Percentiles rank a stretch among this genome's conserved stretches.
Evolutionary conservation across 1,140 invertebrate species (phyloP).

Genomic region (Thaumetopoea pityocampa): DNA sequence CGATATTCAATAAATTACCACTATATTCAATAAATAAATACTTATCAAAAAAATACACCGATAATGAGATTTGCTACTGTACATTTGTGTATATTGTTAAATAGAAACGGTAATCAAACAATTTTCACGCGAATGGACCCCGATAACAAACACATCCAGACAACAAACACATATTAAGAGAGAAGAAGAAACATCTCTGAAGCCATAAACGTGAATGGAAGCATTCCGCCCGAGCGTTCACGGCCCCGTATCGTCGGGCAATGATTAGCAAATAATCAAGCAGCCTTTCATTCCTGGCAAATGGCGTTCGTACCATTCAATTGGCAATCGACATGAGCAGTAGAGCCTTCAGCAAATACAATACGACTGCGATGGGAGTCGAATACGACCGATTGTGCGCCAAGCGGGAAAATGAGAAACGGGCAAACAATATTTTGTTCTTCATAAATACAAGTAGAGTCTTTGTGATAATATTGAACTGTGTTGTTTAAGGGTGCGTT

Average conservation of each 20-base stretch:
- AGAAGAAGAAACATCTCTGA: too few species aligned
- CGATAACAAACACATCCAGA: too few species aligned
- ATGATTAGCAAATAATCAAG: slow-evolving; percentile 36
- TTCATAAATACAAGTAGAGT: slow-evolving; percentile 10
- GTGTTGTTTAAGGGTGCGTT: too few species aligned
- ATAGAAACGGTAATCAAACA: too few species aligned
- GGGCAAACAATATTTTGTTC: slow-evolving; percentile 49
- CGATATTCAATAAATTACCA: too few species aligned
- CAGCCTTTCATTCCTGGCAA: slow-evolving; percentile 37
- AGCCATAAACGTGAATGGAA: too few species aligned
- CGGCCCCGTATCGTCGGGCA: slow-evolving; percentile 7
- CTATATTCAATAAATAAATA: too few species aligned
- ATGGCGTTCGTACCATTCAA: slow-evolving; percentile 44
- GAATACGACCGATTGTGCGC: slow-evolving; percentile 43
- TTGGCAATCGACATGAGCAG: slow-evolving; percentile 62
- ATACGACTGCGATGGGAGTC: slow-evolving; percentile 50
- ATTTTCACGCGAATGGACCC: too few species aligned
- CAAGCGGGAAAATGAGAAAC: slow-evolving; percentile 42
- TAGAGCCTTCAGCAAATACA: slow-evolving; percentile 63
- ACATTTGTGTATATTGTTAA: too few species aligned
- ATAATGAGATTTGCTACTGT: too few species aligned
- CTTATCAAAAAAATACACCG: too few species aligned
- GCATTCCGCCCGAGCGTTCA: slow-evolving; percentile 13
- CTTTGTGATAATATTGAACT: slow-evolving; percentile 5
- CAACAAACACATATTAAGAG: too few species aligned